Percentiles rank a stretch among this genome's conserved stretches.
These are phyloP conservation scores for Rhagophthalmus giganteus DNA, from an alignment of 2,888 invertebrate genomes.

Conservation along the genomic window DNA sequence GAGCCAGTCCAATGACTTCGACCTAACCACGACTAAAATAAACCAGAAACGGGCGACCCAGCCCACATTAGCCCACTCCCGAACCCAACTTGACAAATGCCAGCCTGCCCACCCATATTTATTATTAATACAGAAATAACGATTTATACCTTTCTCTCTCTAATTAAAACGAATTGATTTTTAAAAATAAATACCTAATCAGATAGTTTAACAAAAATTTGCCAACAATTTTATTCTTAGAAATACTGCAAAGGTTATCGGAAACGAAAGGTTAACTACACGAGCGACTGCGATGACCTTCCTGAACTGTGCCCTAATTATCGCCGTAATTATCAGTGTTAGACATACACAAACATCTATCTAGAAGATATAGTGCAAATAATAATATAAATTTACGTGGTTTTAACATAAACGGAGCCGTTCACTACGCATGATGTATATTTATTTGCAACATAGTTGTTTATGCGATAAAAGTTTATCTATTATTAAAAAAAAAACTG, in stretches of 20 bases:
- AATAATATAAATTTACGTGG: too few relatives aligned
- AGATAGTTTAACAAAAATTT: slow-evolving; percentile 5
- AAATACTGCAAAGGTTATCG: slow-evolving; percentile 12
- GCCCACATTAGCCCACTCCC: slow-evolving; percentile 23
- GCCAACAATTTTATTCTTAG: slow-evolving; percentile 9
- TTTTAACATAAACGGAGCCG: too few relatives aligned
- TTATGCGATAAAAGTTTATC: too few relatives aligned
- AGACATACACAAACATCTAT: slow-evolving; percentile 20
- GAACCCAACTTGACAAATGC: slow-evolving; percentile 16
- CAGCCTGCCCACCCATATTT: slow-evolving; percentile 16
- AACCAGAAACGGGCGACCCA: slow-evolving; percentile 25
- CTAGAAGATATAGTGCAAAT: too few relatives aligned
- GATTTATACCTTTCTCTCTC: too few relatives aligned
- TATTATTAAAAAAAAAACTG: too few relatives aligned
- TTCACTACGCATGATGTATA: too few relatives aligned
- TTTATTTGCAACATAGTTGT: too few relatives aligned
- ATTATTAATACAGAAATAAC: slow-evolving; percentile 15
- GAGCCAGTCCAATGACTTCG: slow-evolving; percentile 37
- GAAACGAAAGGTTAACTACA: slow-evolving; percentile 23
- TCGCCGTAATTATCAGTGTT: slow-evolving; percentile 16
- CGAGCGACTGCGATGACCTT: slow-evolving; percentile 14
- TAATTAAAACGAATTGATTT: slow-evolving; percentile 13
- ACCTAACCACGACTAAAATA: slow-evolving; percentile 28
- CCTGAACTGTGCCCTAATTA: slow-evolving; percentile 17
- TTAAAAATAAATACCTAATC: slow-evolving; percentile 4